These are phyloP conservation scores for Pelodytes ibericus DNA, from an alignment of 2,797 vertebrate species.

Conservation along the genomic window DNA sequence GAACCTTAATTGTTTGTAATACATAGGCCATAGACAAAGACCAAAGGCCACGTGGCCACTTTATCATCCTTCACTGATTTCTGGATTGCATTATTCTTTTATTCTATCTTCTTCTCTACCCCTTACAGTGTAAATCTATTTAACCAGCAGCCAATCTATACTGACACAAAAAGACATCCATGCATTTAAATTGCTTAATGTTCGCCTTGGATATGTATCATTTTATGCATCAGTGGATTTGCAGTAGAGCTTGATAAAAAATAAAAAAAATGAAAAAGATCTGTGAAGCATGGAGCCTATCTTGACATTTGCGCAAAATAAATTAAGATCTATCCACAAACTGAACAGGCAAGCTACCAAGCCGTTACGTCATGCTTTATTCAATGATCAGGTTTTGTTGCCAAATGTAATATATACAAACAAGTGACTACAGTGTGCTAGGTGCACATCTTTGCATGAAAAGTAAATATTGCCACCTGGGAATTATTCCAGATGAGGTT, in stretches of 20 bases:
- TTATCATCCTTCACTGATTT: constrained; percentile 18
- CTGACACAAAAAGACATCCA: constrained; percentile 49
- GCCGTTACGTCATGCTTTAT: too few species aligned
- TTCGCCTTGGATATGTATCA: constrained; percentile 48
- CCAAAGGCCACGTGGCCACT: too few species aligned
- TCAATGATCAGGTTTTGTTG: too few species aligned
- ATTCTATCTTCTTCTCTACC: constrained; percentile 12
- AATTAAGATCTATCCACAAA: constrained; percentile 42
- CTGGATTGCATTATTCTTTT: constrained; percentile 26
- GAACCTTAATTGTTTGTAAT: too few species aligned
- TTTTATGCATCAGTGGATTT: constrained; percentile 51
- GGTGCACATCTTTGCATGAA: too few species aligned
- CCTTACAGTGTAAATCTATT: constrained; percentile 37
- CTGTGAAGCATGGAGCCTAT: constrained; percentile 1
- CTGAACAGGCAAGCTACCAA: constrained; percentile 15
- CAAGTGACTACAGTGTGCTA: too few species aligned
- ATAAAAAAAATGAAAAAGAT: constrained; percentile 25
- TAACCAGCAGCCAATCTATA: constrained; percentile 35
- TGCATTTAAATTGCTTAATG: constrained; percentile 52
- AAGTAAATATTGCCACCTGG: too few species aligned
- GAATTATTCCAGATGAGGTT: too few species aligned
- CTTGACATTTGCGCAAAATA: constrained; percentile 44
- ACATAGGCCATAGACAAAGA: too few species aligned
- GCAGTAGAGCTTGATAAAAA: constrained; percentile 28
- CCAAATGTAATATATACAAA: too few species aligned